phyloP scores from a whole-genome alignment of 2,113 vertebrate species.

The Nerophis ophidion region DNA sequence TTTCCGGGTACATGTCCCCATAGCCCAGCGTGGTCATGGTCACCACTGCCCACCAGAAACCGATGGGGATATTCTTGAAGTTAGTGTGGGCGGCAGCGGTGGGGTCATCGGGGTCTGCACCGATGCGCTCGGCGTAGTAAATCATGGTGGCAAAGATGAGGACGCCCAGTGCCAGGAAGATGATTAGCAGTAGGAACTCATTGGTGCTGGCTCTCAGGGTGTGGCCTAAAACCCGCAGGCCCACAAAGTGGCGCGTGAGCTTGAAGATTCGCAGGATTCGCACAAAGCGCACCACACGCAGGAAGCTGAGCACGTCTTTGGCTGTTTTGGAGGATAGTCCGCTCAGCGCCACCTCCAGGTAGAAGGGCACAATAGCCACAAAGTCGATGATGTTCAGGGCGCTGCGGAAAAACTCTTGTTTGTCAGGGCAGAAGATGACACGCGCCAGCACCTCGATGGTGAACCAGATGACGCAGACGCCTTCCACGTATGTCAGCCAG shows the following conservation, averaged over 20 bases:
- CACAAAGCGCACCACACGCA: constrained; percentile 88
- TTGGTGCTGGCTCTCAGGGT: constrained; percentile 90
- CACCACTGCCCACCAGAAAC: constrained; percentile 99
- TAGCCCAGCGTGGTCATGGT: constrained; percentile 98
- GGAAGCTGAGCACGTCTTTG: constrained; percentile 90
- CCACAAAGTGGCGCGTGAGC: constrained; percentile 89
- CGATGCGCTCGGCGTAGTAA: constrained; percentile 93
- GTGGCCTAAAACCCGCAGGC: constrained; percentile 86
- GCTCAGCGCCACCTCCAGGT: constrained; percentile 84
- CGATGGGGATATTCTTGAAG: constrained; percentile 99
- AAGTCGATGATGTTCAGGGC: constrained; percentile 95
- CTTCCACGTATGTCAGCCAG: constrained; percentile 94
- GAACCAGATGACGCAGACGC: constrained; percentile 96
- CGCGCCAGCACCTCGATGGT: constrained; percentile 93
- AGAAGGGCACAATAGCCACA: constrained; percentile 92
- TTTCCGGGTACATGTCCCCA: constrained; percentile 95
- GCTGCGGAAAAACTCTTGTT: constrained; percentile 89
- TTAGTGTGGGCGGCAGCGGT: constrained; percentile 82
- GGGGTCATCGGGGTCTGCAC: constrained; percentile 82
- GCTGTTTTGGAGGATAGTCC: constrained; percentile 90
- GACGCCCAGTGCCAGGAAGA: constrained; percentile 91
- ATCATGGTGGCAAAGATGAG: constrained; percentile 99
- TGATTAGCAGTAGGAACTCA: constrained; percentile 92
- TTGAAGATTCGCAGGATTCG: constrained; percentile 93
- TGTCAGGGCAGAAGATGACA: constrained; percentile 92